Evolutionary conservation across 2,797 vertebrate species (phyloP).

Genomic region (Onychomys leucogaster): DNA sequence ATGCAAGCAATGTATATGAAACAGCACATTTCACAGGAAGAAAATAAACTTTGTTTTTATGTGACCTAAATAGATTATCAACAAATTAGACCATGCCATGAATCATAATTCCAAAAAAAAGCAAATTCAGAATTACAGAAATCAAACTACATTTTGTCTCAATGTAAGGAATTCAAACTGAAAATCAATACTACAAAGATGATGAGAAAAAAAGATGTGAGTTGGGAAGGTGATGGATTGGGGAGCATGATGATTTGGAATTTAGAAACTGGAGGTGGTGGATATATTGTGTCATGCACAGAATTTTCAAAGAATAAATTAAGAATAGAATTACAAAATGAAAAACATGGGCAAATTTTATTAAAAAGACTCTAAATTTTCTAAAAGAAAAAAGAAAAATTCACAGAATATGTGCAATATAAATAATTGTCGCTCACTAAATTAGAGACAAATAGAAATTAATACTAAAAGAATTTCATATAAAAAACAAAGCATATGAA

Average conservation of each 20-base stretch:
- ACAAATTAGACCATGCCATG: neutral
- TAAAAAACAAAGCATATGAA: neutral
- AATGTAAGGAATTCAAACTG: neutral
- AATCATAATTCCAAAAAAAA: neutral
- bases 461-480: neutral
- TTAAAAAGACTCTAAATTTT: neutral
- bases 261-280: too few relatives aligned
- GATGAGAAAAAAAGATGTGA: neutral
- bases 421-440: neutral
- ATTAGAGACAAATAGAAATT: neutral
- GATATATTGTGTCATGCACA: neutral
- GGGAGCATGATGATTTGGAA: neutral
- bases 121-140: neutral
- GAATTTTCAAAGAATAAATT: neutral
- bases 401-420: neutral
- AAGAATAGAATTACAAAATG: neutral
- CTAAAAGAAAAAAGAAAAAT: neutral
- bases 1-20: neutral
- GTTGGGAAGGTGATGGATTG: neutral
- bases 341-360: neutral
- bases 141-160: neutral
- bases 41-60: neutral
- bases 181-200: neutral
- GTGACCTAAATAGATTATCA: neutral
- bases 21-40: neutral